Base-by-base conservation (phyloP, 2,797 vertebrate species). In the Parotocinclus haroldoi region DNA sequence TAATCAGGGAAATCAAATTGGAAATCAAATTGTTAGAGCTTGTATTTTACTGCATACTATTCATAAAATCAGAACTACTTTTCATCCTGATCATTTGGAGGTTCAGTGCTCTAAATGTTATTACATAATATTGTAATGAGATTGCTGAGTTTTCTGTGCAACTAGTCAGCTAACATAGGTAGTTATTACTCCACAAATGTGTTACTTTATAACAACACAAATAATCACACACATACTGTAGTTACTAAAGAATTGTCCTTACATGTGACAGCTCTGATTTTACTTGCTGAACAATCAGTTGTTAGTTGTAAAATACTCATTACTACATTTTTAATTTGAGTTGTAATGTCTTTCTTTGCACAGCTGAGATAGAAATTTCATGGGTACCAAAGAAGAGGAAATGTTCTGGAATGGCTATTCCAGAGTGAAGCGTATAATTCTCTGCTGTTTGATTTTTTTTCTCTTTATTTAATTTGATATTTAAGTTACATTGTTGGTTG, bases 391-490 rank as follows among this genome's bases (percentile, higher is more conserved):
- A 75, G 78, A 80, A 52, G 81, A 87, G 83, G 82, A 86, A 88
- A 87, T 89, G 83, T 83, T 75, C 78, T 85, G 82, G 85, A 86
- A 87, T 84, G 74, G 38, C 37, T 80, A 88, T 87, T 87, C 85
- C 81, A 76, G 77, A 76, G 58, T 66, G 11, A 54, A 63, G 55
- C 59, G 27, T 27, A 27, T 27, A 27, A 27, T 2, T 27, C 27
- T 2, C 27, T 27, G 27, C 27, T 27, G 5, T 27, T 27, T 27
- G 27, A n/a, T n/a, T 27, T 27, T 27, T 27, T 27, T 2, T 5
- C 27, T 27, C 5, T 27, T 2, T 27, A 27, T 27, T 27, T 27
- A 2, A 27, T 27, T 27, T 27, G 27, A 27, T 27, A 27, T 27
- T 27, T 27, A 27, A 2, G 27, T 27, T 27, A 27, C 5, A 5